A percentile compares a stretch with the other conserved stretches of the same genome.
phyloP scores from a whole-genome alignment of 2,113 vertebrate species.

The Dromiciops gliroides region DNA sequence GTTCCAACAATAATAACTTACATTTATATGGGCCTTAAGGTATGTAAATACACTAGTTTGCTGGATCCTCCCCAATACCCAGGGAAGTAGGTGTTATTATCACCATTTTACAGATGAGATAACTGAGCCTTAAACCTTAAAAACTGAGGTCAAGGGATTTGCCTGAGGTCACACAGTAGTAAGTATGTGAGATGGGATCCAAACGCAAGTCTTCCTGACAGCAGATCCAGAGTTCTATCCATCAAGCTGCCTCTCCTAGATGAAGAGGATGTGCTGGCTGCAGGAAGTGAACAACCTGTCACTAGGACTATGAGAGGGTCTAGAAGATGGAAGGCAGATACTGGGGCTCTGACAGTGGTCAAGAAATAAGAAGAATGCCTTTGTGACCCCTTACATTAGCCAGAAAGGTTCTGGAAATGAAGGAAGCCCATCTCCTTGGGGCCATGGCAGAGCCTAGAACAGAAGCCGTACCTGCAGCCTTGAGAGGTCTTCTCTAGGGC shows the following conservation, averaged over 20 bases:
- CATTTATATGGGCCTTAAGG: not conserved
- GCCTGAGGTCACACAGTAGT: not conserved
- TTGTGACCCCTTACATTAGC: not conserved
- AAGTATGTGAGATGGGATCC: not conserved
- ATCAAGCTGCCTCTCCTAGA: not conserved
- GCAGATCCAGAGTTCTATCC: not conserved
- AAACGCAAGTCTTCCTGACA: not conserved
- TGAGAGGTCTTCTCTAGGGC: not conserved
- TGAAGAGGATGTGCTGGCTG: not conserved
- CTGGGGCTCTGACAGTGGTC: not conserved
- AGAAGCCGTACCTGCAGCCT: not conserved
- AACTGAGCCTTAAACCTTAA: not conserved
- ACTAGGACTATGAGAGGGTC: not conserved
- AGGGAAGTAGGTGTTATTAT: not conserved
- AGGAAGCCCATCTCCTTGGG: not conserved
- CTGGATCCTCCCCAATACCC: not conserved
- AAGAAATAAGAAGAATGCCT: not conserved
- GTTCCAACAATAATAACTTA: not conserved
- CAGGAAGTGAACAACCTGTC: not conserved
- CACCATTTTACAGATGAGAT: not conserved
- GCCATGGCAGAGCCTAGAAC: not conserved
- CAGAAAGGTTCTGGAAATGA: not conserved
- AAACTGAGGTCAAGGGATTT: not conserved
- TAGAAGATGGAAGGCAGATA: not conserved
- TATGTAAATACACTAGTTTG: not conserved